Percentiles rank a stretch among this genome's conserved stretches.
phyloP scores from a whole-genome alignment of 2,113 vertebrate species.

The Gymnocephalus cernua region DNA sequence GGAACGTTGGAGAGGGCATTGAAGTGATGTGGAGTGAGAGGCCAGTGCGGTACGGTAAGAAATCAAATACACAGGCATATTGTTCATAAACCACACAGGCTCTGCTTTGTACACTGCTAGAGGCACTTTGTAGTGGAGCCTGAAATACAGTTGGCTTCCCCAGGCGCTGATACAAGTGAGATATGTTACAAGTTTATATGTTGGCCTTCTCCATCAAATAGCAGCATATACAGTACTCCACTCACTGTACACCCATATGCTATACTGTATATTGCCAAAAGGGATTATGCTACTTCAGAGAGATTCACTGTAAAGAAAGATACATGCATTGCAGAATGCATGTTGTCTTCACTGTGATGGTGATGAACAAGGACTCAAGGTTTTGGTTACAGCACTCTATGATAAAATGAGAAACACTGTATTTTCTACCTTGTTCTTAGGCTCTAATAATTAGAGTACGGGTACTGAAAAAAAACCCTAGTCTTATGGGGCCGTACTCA shows the following conservation, averaged over 20 bases:
- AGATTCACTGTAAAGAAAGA: slow-evolving; percentile 48
- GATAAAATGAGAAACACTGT: neutral
- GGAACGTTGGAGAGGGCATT: slow-evolving; percentile 40
- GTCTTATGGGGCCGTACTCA: neutral
- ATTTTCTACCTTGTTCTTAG: slow-evolving; percentile 6
- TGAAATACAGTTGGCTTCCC: slow-evolving; percentile 65
- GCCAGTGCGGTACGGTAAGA: slow-evolving; percentile 9
- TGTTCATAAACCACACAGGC: slow-evolving; percentile 64
- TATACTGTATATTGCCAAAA: slow-evolving; percentile 53
- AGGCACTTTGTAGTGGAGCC: slow-evolving; percentile 60
- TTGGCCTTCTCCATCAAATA: slow-evolving; percentile 64
- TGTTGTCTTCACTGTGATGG: slow-evolving; percentile 4
- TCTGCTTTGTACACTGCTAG: slow-evolving; percentile 47
- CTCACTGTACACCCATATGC: slow-evolving; percentile 22
- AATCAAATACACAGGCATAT: slow-evolving; percentile 57
- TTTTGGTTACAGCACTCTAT: neutral
- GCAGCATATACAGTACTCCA: slow-evolving; percentile 42
- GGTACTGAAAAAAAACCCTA: neutral
- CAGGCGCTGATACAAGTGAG: slow-evolving; percentile 65
- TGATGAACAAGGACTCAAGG: neutral
- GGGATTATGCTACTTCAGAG: slow-evolving; percentile 39
- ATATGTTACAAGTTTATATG: slow-evolving; percentile 46
- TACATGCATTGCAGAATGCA: slow-evolving; percentile 14
- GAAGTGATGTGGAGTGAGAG: slow-evolving; percentile 34
- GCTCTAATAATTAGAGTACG: neutral